These are phyloP conservation scores for Rutilus rutilus DNA, from an alignment of 2,113 vertebrate species.

Conservation along the genomic window DNA sequence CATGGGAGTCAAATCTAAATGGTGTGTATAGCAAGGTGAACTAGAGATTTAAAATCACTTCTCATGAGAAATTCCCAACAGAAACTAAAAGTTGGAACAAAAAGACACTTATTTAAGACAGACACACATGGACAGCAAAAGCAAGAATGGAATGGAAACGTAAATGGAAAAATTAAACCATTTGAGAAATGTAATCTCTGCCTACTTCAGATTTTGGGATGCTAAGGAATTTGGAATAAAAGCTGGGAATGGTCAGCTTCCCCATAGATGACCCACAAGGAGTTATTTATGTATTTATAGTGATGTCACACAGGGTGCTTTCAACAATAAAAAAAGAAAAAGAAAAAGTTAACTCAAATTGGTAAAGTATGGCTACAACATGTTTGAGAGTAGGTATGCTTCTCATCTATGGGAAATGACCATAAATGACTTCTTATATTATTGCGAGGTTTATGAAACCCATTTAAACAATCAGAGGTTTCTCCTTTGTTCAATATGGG, in stretches of 20 bases:
- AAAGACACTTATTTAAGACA: slow-evolving; percentile 21
- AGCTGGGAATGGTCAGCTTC: background rate
- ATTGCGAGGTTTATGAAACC: slow-evolving; percentile 50
- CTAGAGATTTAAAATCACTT: background rate
- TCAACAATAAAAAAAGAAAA: background rate
- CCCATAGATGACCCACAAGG: slow-evolving; percentile 47
- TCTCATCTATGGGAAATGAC: slow-evolving; percentile 49
- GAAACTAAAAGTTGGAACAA: slow-evolving; percentile 12
- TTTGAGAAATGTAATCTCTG: background rate
- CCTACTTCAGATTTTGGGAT: background rate
- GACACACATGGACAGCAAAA: slow-evolving; percentile 51
- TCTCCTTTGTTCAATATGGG: slow-evolving; percentile 52
- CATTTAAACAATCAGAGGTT: slow-evolving; percentile 54
- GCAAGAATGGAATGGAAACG: slow-evolving; percentile 47
- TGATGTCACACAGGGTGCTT: background rate
- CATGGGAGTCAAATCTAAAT: slow-evolving; percentile 30
- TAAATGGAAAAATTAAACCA: slow-evolving; percentile 32
- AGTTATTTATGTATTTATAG: background rate
- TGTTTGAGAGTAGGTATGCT: background rate
- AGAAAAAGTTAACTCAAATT: background rate
- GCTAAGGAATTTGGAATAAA: slow-evolving; percentile 3
- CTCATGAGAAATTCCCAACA: background rate
- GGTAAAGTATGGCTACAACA: background rate
- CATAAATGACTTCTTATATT: slow-evolving; percentile 6
- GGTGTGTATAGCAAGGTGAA: slow-evolving; percentile 7